Base-by-base conservation (phyloP, 2,797 vertebrate species). In the Ptychobarbus kaznakovi region DNA sequence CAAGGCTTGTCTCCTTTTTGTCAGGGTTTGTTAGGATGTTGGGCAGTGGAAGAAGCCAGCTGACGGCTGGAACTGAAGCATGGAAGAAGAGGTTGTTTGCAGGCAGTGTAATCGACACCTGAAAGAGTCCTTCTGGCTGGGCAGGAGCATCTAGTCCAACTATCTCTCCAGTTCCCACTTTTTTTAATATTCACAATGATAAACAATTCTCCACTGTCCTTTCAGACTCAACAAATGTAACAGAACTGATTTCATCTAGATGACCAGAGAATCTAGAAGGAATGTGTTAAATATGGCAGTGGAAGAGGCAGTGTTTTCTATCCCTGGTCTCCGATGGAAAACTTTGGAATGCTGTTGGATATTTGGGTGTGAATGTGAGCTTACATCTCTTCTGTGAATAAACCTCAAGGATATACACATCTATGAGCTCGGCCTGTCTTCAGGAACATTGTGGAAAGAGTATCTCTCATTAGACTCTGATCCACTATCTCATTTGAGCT, bases 1-100 rank as follows among this genome's bases (percentile, higher is more conserved):
- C 93, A 95, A 95, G 94, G 93, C 94, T 96, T 96, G 94, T 94
- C 94, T 95, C 94, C 94, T 95, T 95, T 95, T 94, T 94, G 93
- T 94, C 92, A 92, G 93, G 92, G 93, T 93, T 94, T 92, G 93
- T 93, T 92, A 92, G 91, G 93, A 93, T 93, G 92, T 87, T 91
- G 46, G 80, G 58, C 74, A 44, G 78, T 81, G 86, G 72, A 58
- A 72, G 46, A 78, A 68, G 46, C 77, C 81, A 77, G 72, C 80
- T 49, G 81, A 38, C 38, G 91, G 94, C 90, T 86, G 92, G 92
- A 92, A 91, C 92, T 89, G 92, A 86, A 87, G 90, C 91, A 91
- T 81, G 87, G 88, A 91, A 91, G 89, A 89, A 92, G 92, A 90
- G 92, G 91, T 88, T 90, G 90, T 92, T 92, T 92, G 92, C 92